Base-by-base conservation (phyloP, 2,888 invertebrate genomes). In the Ichneumoninae sp. region DNA sequence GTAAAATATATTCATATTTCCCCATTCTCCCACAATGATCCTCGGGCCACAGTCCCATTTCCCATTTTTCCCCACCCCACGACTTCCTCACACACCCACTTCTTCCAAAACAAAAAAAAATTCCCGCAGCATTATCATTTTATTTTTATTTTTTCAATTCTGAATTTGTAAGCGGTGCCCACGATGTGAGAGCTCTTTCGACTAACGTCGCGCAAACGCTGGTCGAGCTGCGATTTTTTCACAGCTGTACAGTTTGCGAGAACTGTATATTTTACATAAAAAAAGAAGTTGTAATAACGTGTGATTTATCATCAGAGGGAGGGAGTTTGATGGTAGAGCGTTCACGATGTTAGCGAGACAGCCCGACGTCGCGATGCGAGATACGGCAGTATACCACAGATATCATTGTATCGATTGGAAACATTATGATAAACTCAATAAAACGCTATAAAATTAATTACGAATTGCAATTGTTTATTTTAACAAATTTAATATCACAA, bases 371-470 rank as follows among this genome's bases (percentile, higher is more conserved):
- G 88, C 79, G 83, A 81, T 88, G 88, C 88, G 87, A 89, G 87
- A 90, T 89, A 91, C 90, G 88, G 89, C 89, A 90, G 92, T 93
- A 93, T 93, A 93, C 93, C 91, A 93, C 90, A 91, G 90, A 89
- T 91, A 93, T 92, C 91, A 93, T 92, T 93, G 93, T 93, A 93
- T 92, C 91, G 90, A 92, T 91, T 93, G 89, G 92, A 93, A 92
- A 90, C 91, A 92, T 92, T 91, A 93, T 93, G 90, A 91, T 93
- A 93, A 93, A 92, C 92, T 92, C 90, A 93, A 93, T 93, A 93
- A 93, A 93, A 92, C 89, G 91, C 91, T 92, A 90, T 90, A 91
- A 92, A 92, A 91, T 89, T 88, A 89, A 52, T 10, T 33, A 26
- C 30, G n/a, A 7, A 5, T 7, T 16, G 44, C 13, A 8, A 44